Conservation (phyloP, 2,888 invertebrate species). For the Diaphora mendica region DNA sequence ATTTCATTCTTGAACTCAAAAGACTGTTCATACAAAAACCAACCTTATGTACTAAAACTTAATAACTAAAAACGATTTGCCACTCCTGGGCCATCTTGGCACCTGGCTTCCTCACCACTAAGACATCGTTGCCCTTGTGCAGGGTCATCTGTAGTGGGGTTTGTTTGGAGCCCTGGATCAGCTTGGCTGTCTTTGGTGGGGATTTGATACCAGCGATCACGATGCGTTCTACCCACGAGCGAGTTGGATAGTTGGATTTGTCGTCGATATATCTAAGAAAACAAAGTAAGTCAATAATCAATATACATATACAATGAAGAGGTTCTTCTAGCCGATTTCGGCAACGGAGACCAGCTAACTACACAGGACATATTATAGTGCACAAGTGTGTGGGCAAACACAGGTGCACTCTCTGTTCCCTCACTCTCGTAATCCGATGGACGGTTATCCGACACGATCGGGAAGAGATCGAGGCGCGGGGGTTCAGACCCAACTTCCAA, state of each 20-base stretch:
- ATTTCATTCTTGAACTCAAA: no score
- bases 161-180: slow-evolving; percentile 84
- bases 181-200: slow-evolving; percentile 89
- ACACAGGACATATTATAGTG: no score
- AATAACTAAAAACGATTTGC: slow-evolving; percentile 87
- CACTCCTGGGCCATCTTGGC: slow-evolving; percentile 93
- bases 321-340: no score
- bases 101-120: slow-evolving; percentile 94
- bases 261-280: slow-evolving; percentile 86
- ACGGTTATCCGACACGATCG: no score
- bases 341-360: no score
- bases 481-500: no score
- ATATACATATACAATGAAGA: not conserved
- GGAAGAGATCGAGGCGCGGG: no score
- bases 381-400: no score
- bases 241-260: slow-evolving; percentile 89
- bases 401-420: no score
- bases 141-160: slow-evolving; percentile 89
- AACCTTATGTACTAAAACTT: slow-evolving; percentile 29
- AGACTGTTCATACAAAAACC: not conserved
- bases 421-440: no score
- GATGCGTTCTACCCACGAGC: slow-evolving; percentile 95
- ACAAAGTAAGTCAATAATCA: not conserved
- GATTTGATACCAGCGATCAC: slow-evolving; percentile 92
- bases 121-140: slow-evolving; percentile 88